Conservation (phyloP, 2,113 vertebrate genomes). For the Tricholaema leucomelas region DNA sequence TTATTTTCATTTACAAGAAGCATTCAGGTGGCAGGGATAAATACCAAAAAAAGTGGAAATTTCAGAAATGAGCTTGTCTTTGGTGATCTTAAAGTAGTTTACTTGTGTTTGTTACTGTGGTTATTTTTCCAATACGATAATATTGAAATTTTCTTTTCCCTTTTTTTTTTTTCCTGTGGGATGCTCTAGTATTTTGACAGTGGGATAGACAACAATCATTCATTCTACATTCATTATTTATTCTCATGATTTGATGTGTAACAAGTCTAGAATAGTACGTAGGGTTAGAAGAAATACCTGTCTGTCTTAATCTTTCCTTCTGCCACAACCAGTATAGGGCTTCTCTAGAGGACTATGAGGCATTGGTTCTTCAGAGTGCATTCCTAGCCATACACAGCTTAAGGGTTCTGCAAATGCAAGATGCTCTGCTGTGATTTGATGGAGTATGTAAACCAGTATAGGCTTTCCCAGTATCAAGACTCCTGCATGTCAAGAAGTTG, state of each 20-base stretch:
- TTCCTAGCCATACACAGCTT: background rate
- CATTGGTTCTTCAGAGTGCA: background rate
- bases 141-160: background rate
- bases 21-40: background rate
- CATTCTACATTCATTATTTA: background rate
- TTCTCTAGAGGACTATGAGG: rapidly evolving
- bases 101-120: background rate
- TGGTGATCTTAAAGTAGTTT: background rate
- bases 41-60: background rate
- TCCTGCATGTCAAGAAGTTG: background rate
- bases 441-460: background rate
- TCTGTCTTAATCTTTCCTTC: background rate
- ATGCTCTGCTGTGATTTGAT: background rate
- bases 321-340: background rate
- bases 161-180: background rate
- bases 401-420: background rate
- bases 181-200: background rate
- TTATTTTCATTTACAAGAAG: background rate
- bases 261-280: background rate
- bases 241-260: background rate
- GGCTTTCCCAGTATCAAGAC: background rate
- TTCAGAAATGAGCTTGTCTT: background rate
- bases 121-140: background rate
- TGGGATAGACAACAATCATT: background rate
- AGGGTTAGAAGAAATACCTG: background rate